These are phyloP conservation scores for Thalassophryne amazonica DNA, from an alignment of 2,797 vertebrate genomes.

Conservation along the genomic window DNA sequence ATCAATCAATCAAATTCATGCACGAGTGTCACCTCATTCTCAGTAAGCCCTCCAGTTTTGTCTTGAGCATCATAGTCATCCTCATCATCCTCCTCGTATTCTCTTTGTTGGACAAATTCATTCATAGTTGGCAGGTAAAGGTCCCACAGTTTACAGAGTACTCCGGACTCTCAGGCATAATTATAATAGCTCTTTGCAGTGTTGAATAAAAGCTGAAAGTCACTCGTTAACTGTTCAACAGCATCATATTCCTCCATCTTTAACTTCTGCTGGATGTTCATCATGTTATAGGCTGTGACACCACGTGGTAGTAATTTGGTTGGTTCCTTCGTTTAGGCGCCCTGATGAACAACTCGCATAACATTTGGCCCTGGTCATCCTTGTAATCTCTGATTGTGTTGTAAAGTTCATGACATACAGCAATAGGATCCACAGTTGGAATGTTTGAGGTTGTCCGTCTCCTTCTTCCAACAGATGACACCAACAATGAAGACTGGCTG, in stretches of 20 bases:
- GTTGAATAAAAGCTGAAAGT: conserved; percentile 96
- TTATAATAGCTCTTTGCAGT: conserved; percentile 98
- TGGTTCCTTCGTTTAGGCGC: conserved; percentile 97
- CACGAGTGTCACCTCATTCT: conserved; percentile 79
- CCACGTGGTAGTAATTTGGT: conserved; percentile 97
- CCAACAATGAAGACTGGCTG: conserved; percentile 86
- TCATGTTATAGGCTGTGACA: conserved; percentile 99
- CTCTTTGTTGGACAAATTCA: conserved; percentile 95
- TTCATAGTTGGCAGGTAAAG: conserved; percentile 96
- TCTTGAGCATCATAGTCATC: conserved; percentile 87
- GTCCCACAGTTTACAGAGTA: conserved; percentile 97
- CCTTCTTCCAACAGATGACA: conserved; percentile 90
- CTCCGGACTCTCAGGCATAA: conserved; percentile 90
- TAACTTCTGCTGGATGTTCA: conserved; percentile 99
- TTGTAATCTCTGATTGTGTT: conserved; percentile 98
- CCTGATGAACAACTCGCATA: conserved; percentile 96
- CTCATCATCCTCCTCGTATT: conserved; percentile 94
- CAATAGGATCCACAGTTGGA: conserved; percentile 97
- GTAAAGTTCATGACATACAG: conserved; percentile 97
- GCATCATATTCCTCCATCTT: conserved; percentile 99
- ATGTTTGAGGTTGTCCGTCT: conserved; percentile 92
- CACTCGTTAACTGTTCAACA: conserved; percentile 90
- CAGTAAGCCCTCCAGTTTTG: conserved; percentile 82
- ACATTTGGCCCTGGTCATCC: conserved; percentile 94
- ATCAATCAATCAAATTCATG: too few relatives aligned